These are phyloP conservation scores for Paedocypris micromegethes DNA, from an alignment of 2,797 vertebrate genomes.

Conservation along the genomic window DNA sequence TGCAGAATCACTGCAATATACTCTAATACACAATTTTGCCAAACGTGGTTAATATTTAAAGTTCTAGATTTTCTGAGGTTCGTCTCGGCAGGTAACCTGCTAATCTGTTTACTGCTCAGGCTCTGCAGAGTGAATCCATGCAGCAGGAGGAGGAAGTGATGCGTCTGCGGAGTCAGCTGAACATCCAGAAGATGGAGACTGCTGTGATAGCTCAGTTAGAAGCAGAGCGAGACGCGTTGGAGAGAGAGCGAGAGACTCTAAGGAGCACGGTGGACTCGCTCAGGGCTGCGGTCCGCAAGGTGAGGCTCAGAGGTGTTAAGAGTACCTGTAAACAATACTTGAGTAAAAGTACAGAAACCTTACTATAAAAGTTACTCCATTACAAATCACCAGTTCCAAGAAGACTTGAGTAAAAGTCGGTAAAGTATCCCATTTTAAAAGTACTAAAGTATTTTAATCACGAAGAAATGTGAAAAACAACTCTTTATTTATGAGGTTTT, in stretches of 20 bases:
- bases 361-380: too few relatives aligned
- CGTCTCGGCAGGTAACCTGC: slow-evolving; percentile 6
- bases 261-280: slow-evolving; percentile 63
- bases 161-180: slow-evolving; percentile 66
- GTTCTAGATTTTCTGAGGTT: slow-evolving; percentile 9
- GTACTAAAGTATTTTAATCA: too few relatives aligned
- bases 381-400: too few relatives aligned
- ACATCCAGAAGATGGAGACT: slow-evolving; percentile 71
- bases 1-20: too few relatives aligned
- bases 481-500: too few relatives aligned
- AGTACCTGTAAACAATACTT: too few relatives aligned
- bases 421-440: too few relatives aligned
- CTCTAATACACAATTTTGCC: too few relatives aligned
- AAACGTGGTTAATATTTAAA: too few relatives aligned
- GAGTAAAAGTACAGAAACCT: too few relatives aligned
- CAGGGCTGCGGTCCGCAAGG: slow-evolving; percentile 69
- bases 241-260: slow-evolving; percentile 69
- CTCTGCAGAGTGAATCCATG: slow-evolving; percentile 63
- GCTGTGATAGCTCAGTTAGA: slow-evolving; percentile 70
- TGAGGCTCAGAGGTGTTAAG: slow-evolving; percentile 32
- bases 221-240: slow-evolving; percentile 66
- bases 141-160: slow-evolving; percentile 71
- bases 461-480: too few relatives aligned
- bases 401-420: too few relatives aligned
- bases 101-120: slow-evolving; percentile 48